Percentiles rank a stretch among this genome's conserved stretches.
These are phyloP conservation scores for Camarhynchus parvulus DNA, from an alignment of 2,113 vertebrate genomes.

Conservation along the genomic window DNA sequence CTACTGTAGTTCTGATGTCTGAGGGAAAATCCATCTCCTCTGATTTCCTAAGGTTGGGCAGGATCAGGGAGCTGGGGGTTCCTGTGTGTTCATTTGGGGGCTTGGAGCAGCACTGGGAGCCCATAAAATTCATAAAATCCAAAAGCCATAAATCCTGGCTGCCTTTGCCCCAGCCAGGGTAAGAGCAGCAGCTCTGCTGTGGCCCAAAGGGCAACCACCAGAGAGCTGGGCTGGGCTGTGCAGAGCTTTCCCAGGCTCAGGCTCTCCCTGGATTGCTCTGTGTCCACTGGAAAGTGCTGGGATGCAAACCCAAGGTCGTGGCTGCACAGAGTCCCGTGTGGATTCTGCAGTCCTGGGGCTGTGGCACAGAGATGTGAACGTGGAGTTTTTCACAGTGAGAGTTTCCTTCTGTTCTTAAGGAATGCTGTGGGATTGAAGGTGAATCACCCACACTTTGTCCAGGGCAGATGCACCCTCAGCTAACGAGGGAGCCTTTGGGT, in stretches of 20 bases:
- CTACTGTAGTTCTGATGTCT: background rate
- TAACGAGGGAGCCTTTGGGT: accelerated
- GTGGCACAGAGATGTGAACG: background rate
- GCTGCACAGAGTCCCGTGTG: accelerated
- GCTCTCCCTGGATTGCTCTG: background rate
- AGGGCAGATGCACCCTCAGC: background rate
- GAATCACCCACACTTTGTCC: background rate
- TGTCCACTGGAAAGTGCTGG: accelerated
- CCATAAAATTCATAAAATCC: background rate
- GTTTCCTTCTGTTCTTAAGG: background rate
- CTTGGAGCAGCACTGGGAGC: background rate
- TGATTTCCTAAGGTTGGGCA: conserved; percentile 15
- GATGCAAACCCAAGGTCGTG: background rate
- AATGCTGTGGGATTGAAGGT: background rate
- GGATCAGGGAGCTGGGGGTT: background rate
- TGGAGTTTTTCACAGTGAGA: accelerated
- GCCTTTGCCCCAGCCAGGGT: background rate
- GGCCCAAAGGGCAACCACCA: background rate
- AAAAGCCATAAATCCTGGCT: background rate
- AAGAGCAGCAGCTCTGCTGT: background rate
- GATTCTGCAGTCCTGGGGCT: background rate
- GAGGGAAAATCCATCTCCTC: conserved; percentile 49
- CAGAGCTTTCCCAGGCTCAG: background rate
- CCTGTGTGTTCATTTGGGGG: accelerated
- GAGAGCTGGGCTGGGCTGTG: background rate